phyloP scores from a whole-genome alignment of 2,797 vertebrate species.

The Cheirogaleus major region DNA sequence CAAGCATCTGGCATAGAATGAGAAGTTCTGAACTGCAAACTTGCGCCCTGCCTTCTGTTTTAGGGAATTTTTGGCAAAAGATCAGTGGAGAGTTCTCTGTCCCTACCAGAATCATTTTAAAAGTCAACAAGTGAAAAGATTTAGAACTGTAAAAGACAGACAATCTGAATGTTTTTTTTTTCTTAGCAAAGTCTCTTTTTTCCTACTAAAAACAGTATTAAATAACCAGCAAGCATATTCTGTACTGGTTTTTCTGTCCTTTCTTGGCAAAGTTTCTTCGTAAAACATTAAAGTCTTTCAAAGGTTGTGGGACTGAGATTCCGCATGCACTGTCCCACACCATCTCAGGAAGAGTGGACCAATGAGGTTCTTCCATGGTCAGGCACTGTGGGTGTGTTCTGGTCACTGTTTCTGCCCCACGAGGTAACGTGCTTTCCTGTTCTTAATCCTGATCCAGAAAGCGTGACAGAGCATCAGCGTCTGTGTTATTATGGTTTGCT shows the following conservation, averaged over 20 bases:
- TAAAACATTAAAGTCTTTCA: neutral
- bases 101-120: neutral
- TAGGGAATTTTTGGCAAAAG: constrained; percentile 13
- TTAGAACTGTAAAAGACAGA: neutral
- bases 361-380: neutral
- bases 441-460: neutral
- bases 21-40: neutral
- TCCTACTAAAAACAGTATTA: neutral
- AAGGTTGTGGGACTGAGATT: neutral
- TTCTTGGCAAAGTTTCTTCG: neutral
- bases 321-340: neutral
- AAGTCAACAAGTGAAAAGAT: neutral
- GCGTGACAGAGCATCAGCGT: neutral
- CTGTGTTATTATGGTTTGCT: neutral
- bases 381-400: neutral
- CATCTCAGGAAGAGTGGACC: neutral
- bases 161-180: neutral
- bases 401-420: neutral
- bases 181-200: too few relatives aligned
- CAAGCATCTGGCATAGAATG: neutral
- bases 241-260: neutral
- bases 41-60: neutral
- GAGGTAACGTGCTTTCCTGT: neutral
- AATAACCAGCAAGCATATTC: neutral
- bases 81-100: neutral